Evolutionary conservation across 2,888 invertebrate species (phyloP), one percentile per base, ranked within the genome.

Genomic region (Agonopterix arenella): DNA sequence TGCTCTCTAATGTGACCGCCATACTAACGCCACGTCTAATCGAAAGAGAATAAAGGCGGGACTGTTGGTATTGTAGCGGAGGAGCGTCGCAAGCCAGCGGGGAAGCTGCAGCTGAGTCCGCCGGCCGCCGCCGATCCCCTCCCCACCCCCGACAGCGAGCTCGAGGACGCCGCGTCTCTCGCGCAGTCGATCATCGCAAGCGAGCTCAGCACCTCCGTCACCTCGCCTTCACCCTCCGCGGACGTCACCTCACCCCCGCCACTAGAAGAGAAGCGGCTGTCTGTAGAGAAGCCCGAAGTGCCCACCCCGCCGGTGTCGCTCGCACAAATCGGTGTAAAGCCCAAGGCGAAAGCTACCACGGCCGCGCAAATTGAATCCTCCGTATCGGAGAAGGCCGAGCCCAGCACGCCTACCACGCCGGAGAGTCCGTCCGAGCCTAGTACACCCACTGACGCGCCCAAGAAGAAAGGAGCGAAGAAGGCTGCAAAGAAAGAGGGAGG

Each of bases 1-100:
- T 90, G 90, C 84, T 84, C 89, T 82, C 76, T 90, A 85, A 88
- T 90, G 90, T 90, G 90, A 90, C 75, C 80, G 85, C 89, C 72
- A 81, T 86, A 90, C 89, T 90, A 90, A 90, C 88, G 85, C 80
- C 82, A 76, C 74, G 83, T 75, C 77, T 89, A 86, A 89, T 72
- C 80, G 76, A 80, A 76, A 79, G 84, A 82, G 80, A 79, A 75
- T 84, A 84, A 85, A 79, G 85, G 80, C 77, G 80, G 78, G 80
- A 75, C 73, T 73, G 69, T 82, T 86, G 85, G 82, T 89, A 86
- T 86, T 86, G 80, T 89, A 89, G 90, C 82, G 72, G 89, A 85
- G 82, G 82, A 82, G 84, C 80, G 88, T 62, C 84, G 84, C 68
- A 84, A 82, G 75, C 85, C 80, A 65, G 82, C 72, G 71, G 80